These are phyloP conservation scores for Acridotheres tristis DNA, from an alignment of 2,797 vertebrate species.

Conservation along the genomic window DNA sequence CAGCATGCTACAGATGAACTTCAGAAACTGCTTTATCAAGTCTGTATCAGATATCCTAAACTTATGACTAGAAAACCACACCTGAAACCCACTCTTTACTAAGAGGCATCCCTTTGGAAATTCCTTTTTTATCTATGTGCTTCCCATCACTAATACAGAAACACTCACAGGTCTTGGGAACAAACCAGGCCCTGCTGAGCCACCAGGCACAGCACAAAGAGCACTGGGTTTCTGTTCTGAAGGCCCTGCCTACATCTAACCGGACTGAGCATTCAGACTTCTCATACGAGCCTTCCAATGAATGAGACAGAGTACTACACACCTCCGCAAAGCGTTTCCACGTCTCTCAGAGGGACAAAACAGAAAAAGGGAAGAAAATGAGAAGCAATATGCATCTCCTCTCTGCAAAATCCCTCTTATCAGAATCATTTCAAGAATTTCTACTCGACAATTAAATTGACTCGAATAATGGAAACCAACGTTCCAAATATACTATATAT, in stretches of 20 bases:
- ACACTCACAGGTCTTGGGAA: not conserved
- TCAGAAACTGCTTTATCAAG: not conserved
- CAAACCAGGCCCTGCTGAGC: not conserved
- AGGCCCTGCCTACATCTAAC: not conserved
- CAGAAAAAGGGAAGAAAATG: not conserved
- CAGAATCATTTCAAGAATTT: conserved; percentile 65
- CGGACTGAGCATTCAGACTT: not conserved
- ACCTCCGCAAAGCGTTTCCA: not conserved
- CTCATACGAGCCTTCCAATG: conserved; percentile 21
- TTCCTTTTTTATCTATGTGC: not conserved
- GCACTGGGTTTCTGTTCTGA: not conserved
- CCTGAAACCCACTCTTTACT: not conserved
- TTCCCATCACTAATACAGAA: not conserved
- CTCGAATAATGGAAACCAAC: conserved; percentile 58
- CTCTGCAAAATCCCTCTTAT: conserved; percentile 59
- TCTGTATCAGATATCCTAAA: not conserved
- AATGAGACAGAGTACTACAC: conserved; percentile 29
- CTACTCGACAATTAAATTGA: conserved; percentile 56
- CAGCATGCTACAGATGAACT: not conserved
- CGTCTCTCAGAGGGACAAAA: not conserved
- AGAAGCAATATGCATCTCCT: not conserved
- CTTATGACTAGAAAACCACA: not conserved
- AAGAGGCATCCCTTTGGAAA: not conserved
- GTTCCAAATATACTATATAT: conserved; percentile 71
- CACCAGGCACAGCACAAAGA: not conserved